Evolutionary conservation across 1,140 invertebrate species (phyloP), one percentile per base, ranked within the genome.

Genomic region (Venturia canescens): DNA sequence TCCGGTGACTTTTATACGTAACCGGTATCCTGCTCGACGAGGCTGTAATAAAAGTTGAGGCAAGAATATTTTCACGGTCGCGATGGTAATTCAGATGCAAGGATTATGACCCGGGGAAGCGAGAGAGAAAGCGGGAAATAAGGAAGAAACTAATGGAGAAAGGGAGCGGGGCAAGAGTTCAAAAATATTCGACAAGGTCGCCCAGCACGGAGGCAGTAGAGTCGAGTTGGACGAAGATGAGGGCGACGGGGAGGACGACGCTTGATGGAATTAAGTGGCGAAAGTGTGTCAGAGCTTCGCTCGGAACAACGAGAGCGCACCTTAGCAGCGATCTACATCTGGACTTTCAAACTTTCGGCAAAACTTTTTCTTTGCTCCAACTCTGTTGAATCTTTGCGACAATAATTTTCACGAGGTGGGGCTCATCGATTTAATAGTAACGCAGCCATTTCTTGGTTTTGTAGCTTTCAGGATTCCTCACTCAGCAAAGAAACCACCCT

Each of bases 401-500:
- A 44, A 44, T 44, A n/a, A 44, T 44, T 44, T 9, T 44, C 7
- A 44, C 38, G 13, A 44, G 38, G 11, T 63, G 11, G 50, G 27
- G 23, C n/a, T n/a, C 57, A 77, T 63, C 75, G 75, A 77, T 63
- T 66, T 57, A 77, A 77, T 77, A 66, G 66, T 63, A 9, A 18
- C 34, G 38, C 57, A 21, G 31, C 75, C 50, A 60, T 66, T 77
- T 77, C 38, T 18, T 53, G 26, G 48, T 50, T 76, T 27, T 76
- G n/a, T 60, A 26, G 31, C 15, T 71, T 5, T n/a, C 38, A 26
- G 63, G 16, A 21, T 34, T 38, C 50, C 27, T 34, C n/a, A n/a
- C n/a, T n/a, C n/a, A n/a, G n/a, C n/a, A n/a, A n/a, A n/a, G n/a
- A 81, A 81, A 81, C 83, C 23, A 82, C 86, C 83, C 86, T 83